These are phyloP conservation scores for Leptodirus hochenwartii DNA, from an alignment of 2,888 invertebrate species.

Conservation along the genomic window DNA sequence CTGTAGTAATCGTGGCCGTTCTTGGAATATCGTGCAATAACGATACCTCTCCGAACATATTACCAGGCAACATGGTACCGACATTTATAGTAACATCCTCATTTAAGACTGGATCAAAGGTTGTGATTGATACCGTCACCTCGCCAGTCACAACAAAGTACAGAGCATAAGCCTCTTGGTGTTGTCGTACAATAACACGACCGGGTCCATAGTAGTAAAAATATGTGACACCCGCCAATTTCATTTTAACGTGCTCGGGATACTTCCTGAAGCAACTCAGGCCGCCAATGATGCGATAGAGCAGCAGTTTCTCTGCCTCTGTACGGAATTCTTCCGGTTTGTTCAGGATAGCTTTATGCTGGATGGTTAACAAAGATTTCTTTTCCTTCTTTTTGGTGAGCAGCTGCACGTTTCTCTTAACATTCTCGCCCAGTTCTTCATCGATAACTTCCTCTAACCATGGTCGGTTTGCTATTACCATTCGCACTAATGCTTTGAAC, in stretches of 20 bases:
- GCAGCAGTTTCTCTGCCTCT: constrained; percentile 37
- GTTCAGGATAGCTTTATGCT: constrained; percentile 37
- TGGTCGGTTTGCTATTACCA: constrained; percentile 35
- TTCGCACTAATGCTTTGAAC: constrained; percentile 36
- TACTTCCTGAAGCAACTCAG: constrained; percentile 42
- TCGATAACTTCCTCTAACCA: constrained; percentile 37
- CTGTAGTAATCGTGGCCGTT: constrained; percentile 39
- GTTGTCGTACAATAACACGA: constrained; percentile 40
- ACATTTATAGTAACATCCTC: constrained; percentile 29
- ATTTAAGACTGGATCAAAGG: constrained; percentile 32
- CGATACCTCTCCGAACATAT: constrained; percentile 49
- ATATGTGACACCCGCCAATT: constrained; percentile 38
- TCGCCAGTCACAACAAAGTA: constrained; percentile 48
- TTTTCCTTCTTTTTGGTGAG: constrained; percentile 19
- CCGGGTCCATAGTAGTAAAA: constrained; percentile 41
- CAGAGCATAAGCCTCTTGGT: constrained; percentile 36
- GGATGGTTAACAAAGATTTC: constrained; percentile 15
- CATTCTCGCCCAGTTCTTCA: constrained; percentile 27
- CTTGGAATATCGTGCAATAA: constrained; percentile 39
- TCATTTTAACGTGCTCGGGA: constrained; percentile 39
- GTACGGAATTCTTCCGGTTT: constrained; percentile 35
- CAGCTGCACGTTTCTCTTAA: constrained; percentile 32
- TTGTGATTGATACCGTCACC: constrained; percentile 30
- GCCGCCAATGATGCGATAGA: constrained; percentile 37
- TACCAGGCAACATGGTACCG: constrained; percentile 35